Evolutionary conservation across 2,797 vertebrate species (phyloP), one percentile per base, ranked within the genome.

Genomic region (Anabacerthia variegaticeps): DNA sequence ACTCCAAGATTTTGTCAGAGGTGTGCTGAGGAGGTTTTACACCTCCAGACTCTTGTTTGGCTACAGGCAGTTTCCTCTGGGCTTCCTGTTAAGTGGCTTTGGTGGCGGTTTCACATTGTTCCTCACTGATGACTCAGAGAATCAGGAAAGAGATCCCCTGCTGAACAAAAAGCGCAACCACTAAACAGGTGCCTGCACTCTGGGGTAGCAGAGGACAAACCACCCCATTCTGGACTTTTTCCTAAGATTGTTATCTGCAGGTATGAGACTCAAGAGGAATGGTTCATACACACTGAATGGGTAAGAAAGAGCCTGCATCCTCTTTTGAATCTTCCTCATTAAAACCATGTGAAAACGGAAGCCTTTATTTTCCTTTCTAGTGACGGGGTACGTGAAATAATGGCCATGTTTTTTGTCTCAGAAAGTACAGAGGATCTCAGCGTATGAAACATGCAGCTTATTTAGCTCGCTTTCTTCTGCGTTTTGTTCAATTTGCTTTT

Each of bases 241-340:
- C 65, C 96, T 98, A 95, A 98, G 98, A 94, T 97, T 98, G 86
- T 97, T 99, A 87, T 98, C 98, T 95, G 97, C 97, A 95, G 98
- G 89, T 92, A 98, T 98, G 98, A 98, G 98, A 97, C 98, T 99
- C 85, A 98, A 98, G 96, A 97, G 98, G 97, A 99, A 98, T 97
- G 98, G 98, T 36, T 99, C 98, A 61, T 99, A 98, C 95, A 99
- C 98, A 4, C 97, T 99, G 68, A 98, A 98, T 81, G 98, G 98
- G 98, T 99, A 98, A 98, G 98, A 96, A 46, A 10, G 7, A 91
- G 23, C 63, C 67, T 78, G 55, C 79, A 81, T 82, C 89, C 84
- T 78, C 79, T 73, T 80, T 34, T 46, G 46, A 78, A 58, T 77
- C 59, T 46, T 87, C 58, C 55, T 59, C 46, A 9, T 72, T 69